Percentiles rank a stretch among this genome's conserved stretches.
phyloP scores from a whole-genome alignment of 2,113 vertebrate species.

The Copsychus sechellarum region DNA sequence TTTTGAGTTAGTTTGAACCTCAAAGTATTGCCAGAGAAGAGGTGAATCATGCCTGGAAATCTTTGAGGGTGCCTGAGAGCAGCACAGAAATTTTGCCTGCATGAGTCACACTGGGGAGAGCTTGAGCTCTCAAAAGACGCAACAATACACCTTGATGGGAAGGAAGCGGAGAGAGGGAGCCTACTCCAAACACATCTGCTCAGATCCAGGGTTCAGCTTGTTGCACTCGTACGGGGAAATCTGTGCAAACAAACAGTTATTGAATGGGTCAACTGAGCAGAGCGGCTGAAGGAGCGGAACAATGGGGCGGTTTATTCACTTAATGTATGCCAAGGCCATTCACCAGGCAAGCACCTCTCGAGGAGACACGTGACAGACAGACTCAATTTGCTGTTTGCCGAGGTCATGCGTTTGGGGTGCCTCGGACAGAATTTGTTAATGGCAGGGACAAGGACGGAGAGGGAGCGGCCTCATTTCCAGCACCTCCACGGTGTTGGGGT shows the following conservation, averaged over 20 bases:
- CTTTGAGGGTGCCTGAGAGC: background rate
- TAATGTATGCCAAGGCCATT: constrained; percentile 61
- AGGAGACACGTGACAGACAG: constrained; percentile 24
- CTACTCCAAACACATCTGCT: constrained; percentile 63
- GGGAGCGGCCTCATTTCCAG: background rate
- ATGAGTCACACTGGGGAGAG: background rate
- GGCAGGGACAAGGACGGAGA: background rate
- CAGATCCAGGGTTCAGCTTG: constrained; percentile 43
- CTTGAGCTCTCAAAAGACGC: constrained; percentile 22
- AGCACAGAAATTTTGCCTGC: background rate
- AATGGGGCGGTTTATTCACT: constrained; percentile 55
- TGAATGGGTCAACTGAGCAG: constrained; percentile 55
- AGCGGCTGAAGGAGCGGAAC: constrained; percentile 44
- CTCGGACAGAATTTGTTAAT: background rate
- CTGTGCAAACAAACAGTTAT: constrained; percentile 61
- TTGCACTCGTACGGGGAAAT: constrained; percentile 47
- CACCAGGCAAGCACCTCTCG: constrained; percentile 46
- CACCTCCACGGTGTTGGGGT: background rate
- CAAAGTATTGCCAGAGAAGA: background rate
- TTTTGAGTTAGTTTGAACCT: background rate
- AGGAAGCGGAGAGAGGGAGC: background rate
- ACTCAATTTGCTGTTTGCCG: background rate
- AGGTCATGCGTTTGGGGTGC: constrained; percentile 1
- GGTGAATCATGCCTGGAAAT: background rate
- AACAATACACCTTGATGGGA: constrained; percentile 59